Percentiles rank a stretch among this genome's conserved stretches.
These are phyloP conservation scores for Colinus virginianus DNA, from an alignment of 2,113 vertebrate genomes.

Conservation along the genomic window DNA sequence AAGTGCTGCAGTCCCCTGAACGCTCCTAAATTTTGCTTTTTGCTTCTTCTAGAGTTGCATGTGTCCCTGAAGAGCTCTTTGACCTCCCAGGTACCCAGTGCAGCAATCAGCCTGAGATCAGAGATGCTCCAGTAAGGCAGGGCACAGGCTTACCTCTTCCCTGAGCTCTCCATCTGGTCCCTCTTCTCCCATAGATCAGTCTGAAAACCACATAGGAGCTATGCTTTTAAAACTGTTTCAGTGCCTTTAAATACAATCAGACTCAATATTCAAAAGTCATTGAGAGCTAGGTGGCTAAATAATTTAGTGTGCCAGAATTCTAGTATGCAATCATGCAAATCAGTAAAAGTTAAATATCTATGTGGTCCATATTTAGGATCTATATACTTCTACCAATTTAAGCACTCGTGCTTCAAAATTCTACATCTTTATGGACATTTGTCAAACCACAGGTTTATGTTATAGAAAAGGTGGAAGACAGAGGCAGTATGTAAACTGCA, in stretches of 20 bases:
- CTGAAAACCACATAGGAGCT: neutral
- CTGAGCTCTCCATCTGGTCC: fast-evolving
- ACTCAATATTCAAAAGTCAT: neutral
- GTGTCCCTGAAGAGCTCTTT: neutral
- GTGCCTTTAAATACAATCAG: neutral
- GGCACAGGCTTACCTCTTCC: neutral
- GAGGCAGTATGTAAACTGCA: neutral
- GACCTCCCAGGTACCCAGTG: neutral
- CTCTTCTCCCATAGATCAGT: neutral
- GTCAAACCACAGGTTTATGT: neutral
- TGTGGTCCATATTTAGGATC: neutral
- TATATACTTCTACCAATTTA: neutral
- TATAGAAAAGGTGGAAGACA: neutral
- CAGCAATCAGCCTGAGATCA: neutral
- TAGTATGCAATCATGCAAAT: neutral
- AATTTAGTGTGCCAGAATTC: neutral
- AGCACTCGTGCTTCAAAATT: neutral
- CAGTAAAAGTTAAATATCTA: neutral
- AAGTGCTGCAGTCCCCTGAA: neutral
- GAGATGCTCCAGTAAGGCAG: neutral
- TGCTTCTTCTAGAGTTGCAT: neutral
- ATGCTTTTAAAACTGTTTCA: neutral
- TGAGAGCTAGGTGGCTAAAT: neutral
- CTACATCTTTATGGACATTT: neutral
- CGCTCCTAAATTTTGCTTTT: neutral